Evolutionary conservation across 2,797 vertebrate species (phyloP), one percentile per base, ranked within the genome.

Genomic region (Loriculus beryllinus): DNA sequence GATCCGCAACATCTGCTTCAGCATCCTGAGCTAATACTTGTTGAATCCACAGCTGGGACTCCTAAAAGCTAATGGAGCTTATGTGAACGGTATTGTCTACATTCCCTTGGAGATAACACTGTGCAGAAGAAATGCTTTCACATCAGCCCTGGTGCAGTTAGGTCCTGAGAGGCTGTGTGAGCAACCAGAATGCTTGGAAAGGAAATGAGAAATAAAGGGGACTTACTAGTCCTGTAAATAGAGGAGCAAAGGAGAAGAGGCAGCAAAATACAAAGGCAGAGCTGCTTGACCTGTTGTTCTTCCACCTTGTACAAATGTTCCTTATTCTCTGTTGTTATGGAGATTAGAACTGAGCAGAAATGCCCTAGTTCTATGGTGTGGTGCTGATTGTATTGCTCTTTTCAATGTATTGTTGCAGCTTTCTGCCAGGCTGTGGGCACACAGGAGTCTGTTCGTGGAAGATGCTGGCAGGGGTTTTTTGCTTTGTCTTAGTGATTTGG

Each of bases 11-110:
- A 47, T 37, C 68, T 35, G 22, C 20, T 70, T 35, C 17, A 52
- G 49, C 26, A 54, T 51, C 48, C 71, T 63, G 29, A 21, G 52
- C 47, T 77, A 13, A 8, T 43, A 18, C 7, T 22, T 59, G n/a
- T 12, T 51, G 43, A 76, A 49, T n/a, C 39, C 26, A 25, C 23
- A 40, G 10, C 64, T 65, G 47, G 18, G 29, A 20, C 69, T 56
- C n/a, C 51, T 45, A n/a, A 37, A 59, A 57, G 31, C 28, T 23
- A 51, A 22, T 6, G 48, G 14, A 29, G 22, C 52, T 43, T 42
- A 7, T 18, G 25, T 0, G 1, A 37, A 51, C 5, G 7, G 49
- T 33, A 31, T 17, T 52, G 56, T 12, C 33, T 29, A 3, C 4
- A 3, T 47, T 70, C n/a, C 21, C 48, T n/a, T 52, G 33, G 35